Percentiles rank a stretch among this genome's conserved stretches.
Evolutionary conservation across 2,113 vertebrate genomes (phyloP).

Genomic region (Tamias sibiricus): DNA sequence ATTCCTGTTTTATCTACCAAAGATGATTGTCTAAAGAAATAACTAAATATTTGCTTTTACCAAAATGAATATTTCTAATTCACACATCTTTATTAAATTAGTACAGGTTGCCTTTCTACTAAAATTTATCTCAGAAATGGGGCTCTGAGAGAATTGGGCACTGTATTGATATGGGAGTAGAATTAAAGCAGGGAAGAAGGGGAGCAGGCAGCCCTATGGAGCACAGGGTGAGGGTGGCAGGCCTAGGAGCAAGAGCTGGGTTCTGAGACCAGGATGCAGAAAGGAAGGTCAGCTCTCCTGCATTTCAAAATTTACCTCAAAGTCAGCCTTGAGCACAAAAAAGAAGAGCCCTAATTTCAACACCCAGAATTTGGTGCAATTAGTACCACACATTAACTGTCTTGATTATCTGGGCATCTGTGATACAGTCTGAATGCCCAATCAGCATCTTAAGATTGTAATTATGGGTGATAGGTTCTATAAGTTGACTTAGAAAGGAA

Average conservation of each 20-base stretch:
- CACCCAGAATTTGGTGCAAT: not conserved
- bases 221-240: not conserved
- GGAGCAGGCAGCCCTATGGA: not conserved
- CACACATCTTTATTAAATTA: not conserved
- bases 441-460: not conserved
- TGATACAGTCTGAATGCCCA: not conserved
- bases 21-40: not conserved
- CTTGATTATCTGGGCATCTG: conserved; percentile 8
- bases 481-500: conserved; percentile 18
- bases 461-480: not conserved
- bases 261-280: not conserved
- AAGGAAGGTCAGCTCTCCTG: not conserved
- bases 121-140: not conserved
- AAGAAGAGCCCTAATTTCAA: conserved; percentile 27
- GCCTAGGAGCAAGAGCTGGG: not conserved
- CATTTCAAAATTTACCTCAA: not conserved
- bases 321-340: not conserved
- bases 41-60: not conserved
- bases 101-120: not conserved
- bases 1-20: not conserved
- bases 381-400: not conserved
- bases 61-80: not conserved
- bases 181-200: not conserved
- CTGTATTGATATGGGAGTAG: not conserved
- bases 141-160: not conserved